These are phyloP conservation scores for Ptychobarbus kaznakovi DNA, from an alignment of 2,797 vertebrate genomes.

Conservation along the genomic window DNA sequence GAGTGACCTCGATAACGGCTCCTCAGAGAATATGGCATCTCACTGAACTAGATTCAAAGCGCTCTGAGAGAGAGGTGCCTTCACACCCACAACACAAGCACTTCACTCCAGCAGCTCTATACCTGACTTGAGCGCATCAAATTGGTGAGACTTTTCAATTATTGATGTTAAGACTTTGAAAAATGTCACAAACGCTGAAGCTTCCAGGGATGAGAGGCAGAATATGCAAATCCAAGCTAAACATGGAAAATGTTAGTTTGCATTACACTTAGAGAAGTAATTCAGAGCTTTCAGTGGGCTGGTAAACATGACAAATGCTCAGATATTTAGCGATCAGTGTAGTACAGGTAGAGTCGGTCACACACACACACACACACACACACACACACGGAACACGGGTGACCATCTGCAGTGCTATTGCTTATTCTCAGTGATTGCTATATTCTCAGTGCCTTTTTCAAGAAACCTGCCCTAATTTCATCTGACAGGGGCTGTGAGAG, in stretches of 20 bases:
- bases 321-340: background rate
- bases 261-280: background rate
- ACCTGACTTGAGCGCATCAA: constrained; percentile 15
- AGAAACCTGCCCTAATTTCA: constrained; percentile 80
- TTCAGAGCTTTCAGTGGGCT: background rate
- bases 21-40: constrained; percentile 69
- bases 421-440: constrained; percentile 46
- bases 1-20: constrained; percentile 77
- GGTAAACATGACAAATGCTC: background rate
- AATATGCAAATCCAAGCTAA: background rate
- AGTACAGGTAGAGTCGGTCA: constrained; percentile 18
- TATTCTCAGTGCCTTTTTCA: constrained; percentile 68
- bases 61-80: constrained; percentile 55
- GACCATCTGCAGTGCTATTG: constrained; percentile 66
- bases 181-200: background rate
- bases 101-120: constrained; percentile 11
- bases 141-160: background rate
- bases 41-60: constrained; percentile 77
- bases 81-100: constrained; percentile 47
- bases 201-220: background rate
- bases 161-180: constrained; percentile 6
- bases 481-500: constrained; percentile 78
- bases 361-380: constrained; percentile 40
- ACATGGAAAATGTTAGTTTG: background rate
- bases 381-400: constrained; percentile 43